Evolutionary conservation across 2,797 vertebrate species (phyloP).

Genomic region (Crenuchus spilurus): DNA sequence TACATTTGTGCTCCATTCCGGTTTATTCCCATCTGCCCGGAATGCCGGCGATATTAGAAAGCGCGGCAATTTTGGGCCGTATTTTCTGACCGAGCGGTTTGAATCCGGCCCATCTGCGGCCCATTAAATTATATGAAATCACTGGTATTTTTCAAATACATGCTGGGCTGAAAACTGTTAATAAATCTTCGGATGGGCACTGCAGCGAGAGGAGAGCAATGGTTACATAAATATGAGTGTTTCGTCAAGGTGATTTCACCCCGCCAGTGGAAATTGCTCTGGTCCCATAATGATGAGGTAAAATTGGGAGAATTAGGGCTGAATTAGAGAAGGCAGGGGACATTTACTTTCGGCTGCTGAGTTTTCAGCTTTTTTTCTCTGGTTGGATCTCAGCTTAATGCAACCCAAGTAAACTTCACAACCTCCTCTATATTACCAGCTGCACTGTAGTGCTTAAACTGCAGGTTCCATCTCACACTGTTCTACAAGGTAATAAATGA

Average conservation of each 20-base stretch:
- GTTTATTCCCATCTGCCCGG: conserved; percentile 61
- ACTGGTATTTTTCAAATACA: conserved; percentile 65
- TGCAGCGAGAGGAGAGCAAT: conserved; percentile 45
- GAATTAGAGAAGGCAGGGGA: conserved; percentile 48
- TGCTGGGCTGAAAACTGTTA: conserved; percentile 61
- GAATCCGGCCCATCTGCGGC: conserved; percentile 65
- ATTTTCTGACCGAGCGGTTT: conserved; percentile 67
- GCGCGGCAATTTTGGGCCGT: conserved; percentile 61
- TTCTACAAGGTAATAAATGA: too few relatives aligned
- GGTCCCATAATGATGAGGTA: conserved; percentile 57
- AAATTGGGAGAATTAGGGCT: conserved; percentile 57
- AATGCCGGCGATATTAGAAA: conserved; percentile 67
- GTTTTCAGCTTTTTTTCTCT: conserved; percentile 10
- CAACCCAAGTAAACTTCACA: conserved; percentile 15
- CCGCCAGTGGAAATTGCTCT: conserved; percentile 64
- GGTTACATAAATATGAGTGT: conserved; percentile 60
- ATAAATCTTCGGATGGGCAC: conserved; percentile 63
- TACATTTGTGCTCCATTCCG: conserved; percentile 64
- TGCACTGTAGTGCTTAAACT: neutral
- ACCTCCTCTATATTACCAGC: conserved; percentile 1
- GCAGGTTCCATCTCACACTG: neutral
- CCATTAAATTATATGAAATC: conserved; percentile 69
- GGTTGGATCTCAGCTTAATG: conserved; percentile 28
- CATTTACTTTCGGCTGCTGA: conserved; percentile 37
- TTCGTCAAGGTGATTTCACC: conserved; percentile 64